Evolutionary conservation across 2,113 vertebrate genomes (phyloP), one percentile per base, ranked within the genome.

Genomic region (Callaeas wilsoni): DNA sequence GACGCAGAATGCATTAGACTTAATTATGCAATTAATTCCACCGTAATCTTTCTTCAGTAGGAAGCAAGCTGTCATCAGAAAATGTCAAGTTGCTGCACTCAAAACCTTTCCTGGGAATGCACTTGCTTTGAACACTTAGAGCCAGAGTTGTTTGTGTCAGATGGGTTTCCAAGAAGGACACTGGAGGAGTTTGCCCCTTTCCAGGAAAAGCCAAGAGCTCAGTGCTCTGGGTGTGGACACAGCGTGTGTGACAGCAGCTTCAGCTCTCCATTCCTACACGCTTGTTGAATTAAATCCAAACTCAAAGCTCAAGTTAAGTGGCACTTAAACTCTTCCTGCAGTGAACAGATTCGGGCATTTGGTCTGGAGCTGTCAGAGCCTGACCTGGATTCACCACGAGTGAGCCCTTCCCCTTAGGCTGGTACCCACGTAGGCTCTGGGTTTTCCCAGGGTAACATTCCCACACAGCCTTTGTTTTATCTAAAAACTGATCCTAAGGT

Each of bases 321-420:
- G 16, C 17, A 25, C 26, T 73, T 13, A 4, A 67, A 39, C 7
- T 16, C 14, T 10, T 53, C 29, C 56, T 52, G 52, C 18, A 13
- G 15, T 32, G 78, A 79, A 12, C 9, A 87, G 69, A 39, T 52
- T 37, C 5, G 37, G 70, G 23, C 0, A 0, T 30, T 49, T 39
- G 60, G 50, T 18, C 30, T 49, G 67, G 33, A 65, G 30, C 49
- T 80, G 67, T 41, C 33, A 32, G 57, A 68, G 50, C 33, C 64
- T 81, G 59, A 9, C 5, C 37, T 63, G 73, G 22, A 29, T 29
- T 41, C 32, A 18, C 7, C 46, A 50, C 2, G 4, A 27, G 50
- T 1, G 42, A 89, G 16, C 23, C 17, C 10, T 76, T 41, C 3
- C 27, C 46, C 1, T 1, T 4, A 6, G 30, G 14, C 6, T 21